phyloP scores from a whole-genome alignment of 2,888 invertebrate genomes.

The Meteorus colon region DNA sequence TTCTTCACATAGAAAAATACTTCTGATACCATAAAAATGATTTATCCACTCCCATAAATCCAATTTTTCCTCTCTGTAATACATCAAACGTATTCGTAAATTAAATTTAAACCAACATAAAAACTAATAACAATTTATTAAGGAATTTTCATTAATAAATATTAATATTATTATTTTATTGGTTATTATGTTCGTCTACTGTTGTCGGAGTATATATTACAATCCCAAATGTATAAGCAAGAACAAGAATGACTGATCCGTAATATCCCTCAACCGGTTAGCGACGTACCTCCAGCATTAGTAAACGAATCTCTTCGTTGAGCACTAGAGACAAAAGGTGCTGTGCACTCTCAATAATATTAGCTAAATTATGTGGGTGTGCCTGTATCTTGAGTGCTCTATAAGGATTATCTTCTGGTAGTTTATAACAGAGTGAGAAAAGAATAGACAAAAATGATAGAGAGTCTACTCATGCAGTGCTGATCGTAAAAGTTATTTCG shows the following conservation, averaged over 20 bases:
- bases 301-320: neutral
- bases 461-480: slow-evolving; percentile 16
- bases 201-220: too few relatives aligned
- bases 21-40: too few relatives aligned
- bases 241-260: neutral
- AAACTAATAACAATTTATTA: too few relatives aligned
- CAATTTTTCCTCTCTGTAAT: too few relatives aligned
- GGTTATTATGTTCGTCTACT: too few relatives aligned
- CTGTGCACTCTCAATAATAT: neutral
- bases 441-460: slow-evolving; percentile 6
- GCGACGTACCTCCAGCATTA: neutral
- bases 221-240: too few relatives aligned
- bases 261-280: neutral
- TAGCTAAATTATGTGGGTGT: neutral
- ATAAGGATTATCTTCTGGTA: slow-evolving; percentile 34
- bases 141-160: too few relatives aligned
- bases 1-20: too few relatives aligned
- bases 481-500: slow-evolving; percentile 54
- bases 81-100: too few relatives aligned
- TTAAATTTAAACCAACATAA: too few relatives aligned
- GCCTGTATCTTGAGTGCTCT: slow-evolving; percentile 21
- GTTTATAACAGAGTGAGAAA: neutral
- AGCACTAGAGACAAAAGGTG: neutral
- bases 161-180: too few relatives aligned
- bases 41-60: too few relatives aligned